A percentile compares a stretch with the other conserved stretches of the same genome.
These are phyloP conservation scores for Hylia prasina DNA, from an alignment of 2,113 vertebrate genomes.

Conservation along the genomic window DNA sequence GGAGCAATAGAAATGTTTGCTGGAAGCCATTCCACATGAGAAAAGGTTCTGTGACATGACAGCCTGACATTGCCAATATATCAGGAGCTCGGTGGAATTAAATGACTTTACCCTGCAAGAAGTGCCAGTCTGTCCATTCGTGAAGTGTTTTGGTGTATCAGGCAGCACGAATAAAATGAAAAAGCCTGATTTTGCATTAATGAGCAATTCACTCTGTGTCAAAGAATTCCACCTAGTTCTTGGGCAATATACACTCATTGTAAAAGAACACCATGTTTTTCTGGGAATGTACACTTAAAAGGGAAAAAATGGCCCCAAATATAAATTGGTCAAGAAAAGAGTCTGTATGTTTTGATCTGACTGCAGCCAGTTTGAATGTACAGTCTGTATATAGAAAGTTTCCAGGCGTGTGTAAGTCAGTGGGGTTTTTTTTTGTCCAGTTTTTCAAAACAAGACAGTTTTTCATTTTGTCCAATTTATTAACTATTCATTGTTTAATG, in stretches of 20 bases:
- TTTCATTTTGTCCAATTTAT: background rate
- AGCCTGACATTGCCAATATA: constrained; percentile 57
- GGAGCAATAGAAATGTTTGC: constrained; percentile 24
- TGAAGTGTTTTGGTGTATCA: background rate
- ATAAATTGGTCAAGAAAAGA: background rate
- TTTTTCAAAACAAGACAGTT: background rate
- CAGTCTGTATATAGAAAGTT: background rate
- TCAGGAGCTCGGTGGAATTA: background rate
- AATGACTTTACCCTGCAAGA: background rate
- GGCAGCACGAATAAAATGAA: background rate
- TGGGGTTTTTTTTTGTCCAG: background rate
- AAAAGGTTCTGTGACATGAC: constrained; percentile 36
- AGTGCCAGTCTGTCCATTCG: background rate
- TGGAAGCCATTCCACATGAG: constrained; percentile 35
- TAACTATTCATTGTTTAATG: background rate
- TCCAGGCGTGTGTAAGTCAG: background rate
- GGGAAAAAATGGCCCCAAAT: background rate
- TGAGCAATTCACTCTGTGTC: background rate
- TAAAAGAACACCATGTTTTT: background rate
- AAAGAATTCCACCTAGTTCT: background rate
- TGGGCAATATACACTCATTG: background rate
- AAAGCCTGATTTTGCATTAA: background rate
- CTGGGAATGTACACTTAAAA: background rate
- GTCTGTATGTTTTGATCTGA: background rate
- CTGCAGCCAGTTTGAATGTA: background rate